Base-by-base conservation (phyloP, 2,888 invertebrate species). In the Polyploca ridens region DNA sequence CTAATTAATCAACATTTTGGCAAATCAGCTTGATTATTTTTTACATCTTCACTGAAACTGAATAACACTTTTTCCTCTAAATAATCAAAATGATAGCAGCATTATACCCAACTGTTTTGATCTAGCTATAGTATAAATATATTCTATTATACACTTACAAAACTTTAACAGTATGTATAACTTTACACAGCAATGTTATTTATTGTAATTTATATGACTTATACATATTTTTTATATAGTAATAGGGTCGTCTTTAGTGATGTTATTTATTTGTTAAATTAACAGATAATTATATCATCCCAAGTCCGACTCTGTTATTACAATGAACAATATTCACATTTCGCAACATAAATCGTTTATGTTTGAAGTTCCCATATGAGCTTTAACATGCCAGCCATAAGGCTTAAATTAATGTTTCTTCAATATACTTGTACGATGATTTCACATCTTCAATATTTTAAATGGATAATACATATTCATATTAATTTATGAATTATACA, bases 131-230 rank as follows among this genome's bases (percentile, higher is more conserved):
- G 81, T 85, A 84, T 81, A 82, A 77, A 81, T 76, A 74, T 74
- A 78, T 79, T 76, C 75, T 79, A 82, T 54, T 10, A 54, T 81
- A 73, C 70, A 74, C 75, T 75, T 79, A 73, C 75, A 85, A 61
- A 87, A 87, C 84, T 82, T 87, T 81, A 88, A 89, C 88, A 85
- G 78, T 81, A 81, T 77, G 78, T 84, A 82, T 78, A 81, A 71
- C 70, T 74, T 71, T 74, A 75, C 63, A 65, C 59, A 69, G 65
- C 64, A 6, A 65, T 49, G 59, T 68, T 60, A 65, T 61, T 19
- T 10, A 54, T 54, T 3, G 2, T 46, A 44, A 65, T 62, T 49
- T 3, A 54, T 54, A 54, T 6, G 5, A 46, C n/a, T 46, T 46
- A 54, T 54, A 46, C 8, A 54, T 3, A 19, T 1, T 54, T 54